Base-by-base conservation (phyloP, 2,888 invertebrate genomes). In the Microctonus hyperodae region DNA sequence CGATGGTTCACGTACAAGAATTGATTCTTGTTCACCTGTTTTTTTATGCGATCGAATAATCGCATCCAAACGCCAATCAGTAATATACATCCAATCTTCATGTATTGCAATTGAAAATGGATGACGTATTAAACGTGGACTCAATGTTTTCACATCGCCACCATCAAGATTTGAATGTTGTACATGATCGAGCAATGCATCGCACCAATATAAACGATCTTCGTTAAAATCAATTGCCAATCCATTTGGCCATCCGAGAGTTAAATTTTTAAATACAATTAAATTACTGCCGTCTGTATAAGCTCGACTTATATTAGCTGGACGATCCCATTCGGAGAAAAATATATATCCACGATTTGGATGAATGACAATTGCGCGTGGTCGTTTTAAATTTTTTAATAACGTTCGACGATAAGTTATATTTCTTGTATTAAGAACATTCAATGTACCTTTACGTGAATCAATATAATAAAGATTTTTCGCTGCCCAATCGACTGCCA, bases 171-270 rank as follows among this genome's bases (percentile, higher is more conserved):
- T 92, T 0, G 96, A 92, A 81, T 97, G 96, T 79, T 97, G 97
- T 0, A 98, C 96, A 84, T 98, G 97, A 84, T 98, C 98, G 7
- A 98, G 86, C 1, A 97, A 85, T 2, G 98, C 98, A 81, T 98
- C 98, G 79, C 97, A 97, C 98, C 98, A 98, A 84, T 98, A 98
- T 0, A 98, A 87, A 13, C 97, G 88, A 82, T 97, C 93, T 20
- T 90, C 89, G 40, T 88, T 88, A 79, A 94, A 96, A 84, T 98
- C 98, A 70, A 98, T 94, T 1, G 96, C 94, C 4, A 98, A 85
- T 0, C 98, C 98, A 82, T 98, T 98, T 0, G 98, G 98, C 98
- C 98, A 98, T 2, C 97, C 97, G 0, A 98, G 87, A 0, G 97
- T 94, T 0, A 96, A 90, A 78, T 96, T 94, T 73, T 92, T 91